These are phyloP conservation scores for Taurulus bubalis DNA, from an alignment of 2,113 vertebrate species.

Conservation along the genomic window DNA sequence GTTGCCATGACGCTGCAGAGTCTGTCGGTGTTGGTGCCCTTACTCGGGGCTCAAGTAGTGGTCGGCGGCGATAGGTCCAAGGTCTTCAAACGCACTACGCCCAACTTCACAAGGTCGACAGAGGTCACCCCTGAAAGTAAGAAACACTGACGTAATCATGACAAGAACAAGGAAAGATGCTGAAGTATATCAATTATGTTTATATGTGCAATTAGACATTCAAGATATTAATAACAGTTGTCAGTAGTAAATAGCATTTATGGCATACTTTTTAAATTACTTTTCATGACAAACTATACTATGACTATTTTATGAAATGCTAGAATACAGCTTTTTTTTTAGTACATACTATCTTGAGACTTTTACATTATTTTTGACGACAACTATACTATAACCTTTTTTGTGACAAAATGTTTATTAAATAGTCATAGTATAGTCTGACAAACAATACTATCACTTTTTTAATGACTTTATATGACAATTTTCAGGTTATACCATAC, in stretches of 20 bases:
- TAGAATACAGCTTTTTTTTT: too few relatives aligned
- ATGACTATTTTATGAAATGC: background rate
- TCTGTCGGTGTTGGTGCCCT: conserved; percentile 92
- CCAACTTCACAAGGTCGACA: conserved; percentile 91
- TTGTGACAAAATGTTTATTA: too few relatives aligned
- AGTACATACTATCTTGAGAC: too few relatives aligned
- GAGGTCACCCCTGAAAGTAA: conserved; percentile 94
- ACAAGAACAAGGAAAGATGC: background rate
- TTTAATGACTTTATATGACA: too few relatives aligned
- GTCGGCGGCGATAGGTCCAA: conserved; percentile 94
- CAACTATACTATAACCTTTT: too few relatives aligned
- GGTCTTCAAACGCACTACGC: conserved; percentile 95
- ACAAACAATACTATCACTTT: background rate
- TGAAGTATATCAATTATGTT: background rate
- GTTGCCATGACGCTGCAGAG: conserved; percentile 94
- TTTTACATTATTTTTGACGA: too few relatives aligned
- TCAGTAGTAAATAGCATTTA: too few relatives aligned
- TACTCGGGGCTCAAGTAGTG: conserved; percentile 95
- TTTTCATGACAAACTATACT: too few relatives aligned
- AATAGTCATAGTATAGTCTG: too few relatives aligned
- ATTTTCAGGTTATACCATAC: too few relatives aligned
- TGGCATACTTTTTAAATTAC: background rate
- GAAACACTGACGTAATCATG: conserved; percentile 4
- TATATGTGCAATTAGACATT: background rate
- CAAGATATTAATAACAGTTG: background rate